Percentiles rank a stretch among this genome's conserved stretches.
These are phyloP conservation scores for Theocolax elegans DNA, from an alignment of 1,140 invertebrate species.

Conservation along the genomic window DNA sequence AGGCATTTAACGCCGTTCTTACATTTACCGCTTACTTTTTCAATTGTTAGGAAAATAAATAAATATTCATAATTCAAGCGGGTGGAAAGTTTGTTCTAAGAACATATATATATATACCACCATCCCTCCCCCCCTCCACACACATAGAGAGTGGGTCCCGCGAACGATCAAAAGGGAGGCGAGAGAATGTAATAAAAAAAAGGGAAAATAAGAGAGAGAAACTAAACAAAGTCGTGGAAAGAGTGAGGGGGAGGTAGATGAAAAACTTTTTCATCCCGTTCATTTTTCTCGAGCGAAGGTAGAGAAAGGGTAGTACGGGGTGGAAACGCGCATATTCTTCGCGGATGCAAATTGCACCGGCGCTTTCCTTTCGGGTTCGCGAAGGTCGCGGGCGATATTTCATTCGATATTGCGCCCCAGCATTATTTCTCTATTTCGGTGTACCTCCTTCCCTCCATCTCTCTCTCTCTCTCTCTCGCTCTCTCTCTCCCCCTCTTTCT, in stretches of 20 bases:
- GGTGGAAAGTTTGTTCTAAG: slow-evolving; percentile 1
- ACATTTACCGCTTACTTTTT: too few relatives aligned
- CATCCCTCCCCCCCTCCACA: too few relatives aligned
- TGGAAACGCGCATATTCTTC: slow-evolving; percentile 21
- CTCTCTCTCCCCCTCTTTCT: too few relatives aligned
- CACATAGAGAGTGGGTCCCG: slow-evolving; percentile 11
- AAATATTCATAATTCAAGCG: slow-evolving; percentile 31
- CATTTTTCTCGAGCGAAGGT: slow-evolving; percentile 41
- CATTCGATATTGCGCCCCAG: slow-evolving; percentile 59
- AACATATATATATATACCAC: too few relatives aligned
- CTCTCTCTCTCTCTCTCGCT: too few relatives aligned
- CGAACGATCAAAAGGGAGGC: slow-evolving; percentile 30
- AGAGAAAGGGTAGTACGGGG: too few relatives aligned
- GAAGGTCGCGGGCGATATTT: slow-evolving; percentile 56
- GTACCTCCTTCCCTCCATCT: too few relatives aligned
- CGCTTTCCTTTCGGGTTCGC: slow-evolving; percentile 31
- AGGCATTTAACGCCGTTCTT: too few relatives aligned
- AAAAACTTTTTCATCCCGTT: slow-evolving; percentile 39
- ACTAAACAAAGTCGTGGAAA: not conserved
- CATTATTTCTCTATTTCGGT: slow-evolving; percentile 62
- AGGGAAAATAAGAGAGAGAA: not conserved
- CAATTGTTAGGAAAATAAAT: slow-evolving; percentile 15
- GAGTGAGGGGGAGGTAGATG: slow-evolving; percentile 12
- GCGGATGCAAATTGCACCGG: slow-evolving; percentile 48
- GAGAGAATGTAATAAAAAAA: slow-evolving; percentile 3